Conservation (phyloP, 2,888 invertebrate species). For the Melinaea menophilus region DNA sequence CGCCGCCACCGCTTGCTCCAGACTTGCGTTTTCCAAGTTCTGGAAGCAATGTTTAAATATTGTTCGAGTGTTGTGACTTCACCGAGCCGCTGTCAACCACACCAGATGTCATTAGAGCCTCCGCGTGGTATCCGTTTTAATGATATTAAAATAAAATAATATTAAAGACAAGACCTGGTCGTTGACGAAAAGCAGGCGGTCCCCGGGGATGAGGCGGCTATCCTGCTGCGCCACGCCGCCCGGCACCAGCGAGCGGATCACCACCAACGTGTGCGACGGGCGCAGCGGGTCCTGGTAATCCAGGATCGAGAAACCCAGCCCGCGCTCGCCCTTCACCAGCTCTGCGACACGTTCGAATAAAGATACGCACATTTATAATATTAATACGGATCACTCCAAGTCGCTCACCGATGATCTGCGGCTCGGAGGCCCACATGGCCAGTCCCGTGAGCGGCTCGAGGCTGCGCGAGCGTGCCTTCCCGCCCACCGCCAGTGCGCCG, state of each 20-base stretch:
- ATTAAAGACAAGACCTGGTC: slow-evolving; percentile 78
- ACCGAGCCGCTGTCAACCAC: no score
- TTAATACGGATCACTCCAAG: neutral
- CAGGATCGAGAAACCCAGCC: slow-evolving; percentile 98
- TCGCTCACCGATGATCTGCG: slow-evolving; percentile 87
- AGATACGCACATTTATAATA: neutral
- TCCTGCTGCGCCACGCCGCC: slow-evolving; percentile 98
- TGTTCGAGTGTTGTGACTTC: no score
- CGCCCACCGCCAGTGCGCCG: slow-evolving; percentile 40
- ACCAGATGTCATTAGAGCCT: no score
- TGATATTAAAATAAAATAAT: no score
- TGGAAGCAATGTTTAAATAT: slow-evolving; percentile 34
- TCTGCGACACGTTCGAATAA: slow-evolving; percentile 66
- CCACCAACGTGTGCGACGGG: slow-evolving; percentile 97
- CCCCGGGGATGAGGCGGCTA: slow-evolving; percentile 98
- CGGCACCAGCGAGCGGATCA: slow-evolving; percentile 97
- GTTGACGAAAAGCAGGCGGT: slow-evolving; percentile 95
- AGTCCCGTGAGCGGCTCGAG: slow-evolving; percentile 98
- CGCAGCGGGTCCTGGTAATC: slow-evolving; percentile 97
- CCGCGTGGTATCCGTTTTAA: no score
- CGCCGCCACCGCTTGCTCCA: slow-evolving; percentile 98
- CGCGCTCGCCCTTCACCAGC: slow-evolving; percentile 96
- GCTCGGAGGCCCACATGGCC: slow-evolving; percentile 99
- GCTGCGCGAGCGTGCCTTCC: slow-evolving; percentile 85
- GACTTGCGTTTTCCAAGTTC: slow-evolving; percentile 93